Evolutionary conservation across 2,888 invertebrate genomes (phyloP).

Genomic region (Euzophera pinguis): DNA sequence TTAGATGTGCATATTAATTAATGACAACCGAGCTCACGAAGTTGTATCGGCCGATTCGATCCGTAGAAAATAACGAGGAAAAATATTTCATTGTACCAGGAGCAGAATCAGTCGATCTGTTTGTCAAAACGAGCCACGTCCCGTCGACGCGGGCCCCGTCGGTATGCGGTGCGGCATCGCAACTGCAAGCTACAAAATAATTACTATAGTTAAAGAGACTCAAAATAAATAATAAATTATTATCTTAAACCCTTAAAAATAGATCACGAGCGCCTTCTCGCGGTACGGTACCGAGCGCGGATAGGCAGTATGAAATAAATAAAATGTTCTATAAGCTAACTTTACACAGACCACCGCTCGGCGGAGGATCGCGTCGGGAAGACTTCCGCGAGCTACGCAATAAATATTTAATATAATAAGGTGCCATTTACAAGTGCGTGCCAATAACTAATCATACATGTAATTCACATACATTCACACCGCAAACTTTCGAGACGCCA

Average conservation of each 20-base stretch:
- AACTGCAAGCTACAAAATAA: slow-evolving; percentile 68
- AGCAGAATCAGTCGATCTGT: slow-evolving; percentile 45
- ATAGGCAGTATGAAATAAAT: slow-evolving; percentile 77
- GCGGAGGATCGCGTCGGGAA: slow-evolving; percentile 77
- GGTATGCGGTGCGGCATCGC: slow-evolving; percentile 74
- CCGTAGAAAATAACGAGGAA: slow-evolving; percentile 24
- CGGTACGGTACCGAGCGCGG: slow-evolving; percentile 78
- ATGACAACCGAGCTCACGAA: slow-evolving; percentile 44
- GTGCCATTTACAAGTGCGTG: slow-evolving; percentile 79
- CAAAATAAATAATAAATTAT: slow-evolving; percentile 81
- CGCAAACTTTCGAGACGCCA: slow-evolving; percentile 79
- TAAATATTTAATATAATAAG: slow-evolving; percentile 77
- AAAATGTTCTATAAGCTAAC: slow-evolving; percentile 77
- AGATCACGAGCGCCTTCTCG: slow-evolving; percentile 80
- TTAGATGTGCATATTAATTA: background rate
- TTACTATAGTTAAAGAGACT: slow-evolving; percentile 78
- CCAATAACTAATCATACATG: slow-evolving; percentile 53
- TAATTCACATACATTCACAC: slow-evolving; percentile 72
- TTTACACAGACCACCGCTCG: slow-evolving; percentile 79
- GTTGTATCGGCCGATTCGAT: slow-evolving; percentile 46
- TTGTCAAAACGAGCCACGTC: slow-evolving; percentile 56
- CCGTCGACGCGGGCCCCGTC: slow-evolving; percentile 70
- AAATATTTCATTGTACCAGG: slow-evolving; percentile 28
- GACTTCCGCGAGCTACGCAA: slow-evolving; percentile 77
- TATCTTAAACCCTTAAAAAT: slow-evolving; percentile 79